Conservation (phyloP, 1,140 invertebrate species). For the Leptinotarsa lineolata region DNA sequence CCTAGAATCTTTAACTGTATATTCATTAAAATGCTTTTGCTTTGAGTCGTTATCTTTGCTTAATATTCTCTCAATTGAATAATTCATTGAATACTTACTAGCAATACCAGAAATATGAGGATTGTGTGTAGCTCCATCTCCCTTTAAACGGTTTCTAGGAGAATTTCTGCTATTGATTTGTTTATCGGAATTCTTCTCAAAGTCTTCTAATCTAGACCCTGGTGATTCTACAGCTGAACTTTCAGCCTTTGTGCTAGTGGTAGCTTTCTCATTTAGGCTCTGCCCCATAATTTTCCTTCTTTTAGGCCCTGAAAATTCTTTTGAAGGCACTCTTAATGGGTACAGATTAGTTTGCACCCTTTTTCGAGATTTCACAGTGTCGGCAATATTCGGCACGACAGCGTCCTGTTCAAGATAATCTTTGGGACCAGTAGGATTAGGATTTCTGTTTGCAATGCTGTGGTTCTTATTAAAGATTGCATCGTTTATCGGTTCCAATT, state of each 20-base stretch:
- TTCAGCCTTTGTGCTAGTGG: not conserved
- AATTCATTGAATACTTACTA: not conserved
- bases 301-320: not conserved
- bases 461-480: not conserved
- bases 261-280: not conserved
- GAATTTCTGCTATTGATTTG: not conserved
- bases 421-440: not conserved
- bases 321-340: not conserved
- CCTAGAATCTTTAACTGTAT: not conserved
- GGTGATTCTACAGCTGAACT: not conserved
- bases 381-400: not conserved
- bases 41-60: not conserved
- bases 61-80: conserved; percentile 12
- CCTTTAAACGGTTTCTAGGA: not conserved
- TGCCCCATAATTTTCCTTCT: not conserved
- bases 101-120: no score
- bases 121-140: not conserved
- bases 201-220: no score
- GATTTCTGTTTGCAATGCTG: not conserved
- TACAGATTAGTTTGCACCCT: not conserved
- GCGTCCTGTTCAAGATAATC: not conserved
- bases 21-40: not conserved
- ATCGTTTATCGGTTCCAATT: not conserved
- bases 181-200: no score
- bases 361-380: conserved; percentile 10